phyloP scores from a whole-genome alignment of 1,140 invertebrate genomes.

The Formica exsecta region DNA sequence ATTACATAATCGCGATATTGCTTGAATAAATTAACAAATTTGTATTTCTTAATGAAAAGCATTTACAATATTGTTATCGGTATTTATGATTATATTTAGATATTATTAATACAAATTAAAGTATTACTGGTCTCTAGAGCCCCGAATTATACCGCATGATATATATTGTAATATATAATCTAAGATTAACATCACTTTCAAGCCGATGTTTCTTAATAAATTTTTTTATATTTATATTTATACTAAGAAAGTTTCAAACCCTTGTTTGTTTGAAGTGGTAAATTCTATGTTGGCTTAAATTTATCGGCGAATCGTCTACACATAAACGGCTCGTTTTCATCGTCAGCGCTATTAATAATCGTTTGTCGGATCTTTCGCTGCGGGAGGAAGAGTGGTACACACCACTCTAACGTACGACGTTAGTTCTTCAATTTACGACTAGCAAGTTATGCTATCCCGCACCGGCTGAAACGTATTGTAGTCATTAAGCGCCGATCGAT shows the following conservation, averaged over 20 bases:
- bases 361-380: constrained; percentile 55
- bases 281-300: constrained; percentile 28
- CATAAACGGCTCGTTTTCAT: constrained; percentile 50
- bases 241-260: neutral
- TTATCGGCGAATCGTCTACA: constrained; percentile 35
- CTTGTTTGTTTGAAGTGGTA: neutral
- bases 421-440: constrained; percentile 56
- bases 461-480: constrained; percentile 63
- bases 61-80: constrained; percentile 5
- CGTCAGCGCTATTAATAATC: constrained; percentile 58
- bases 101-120: neutral
- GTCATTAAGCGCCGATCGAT: constrained; percentile 81
- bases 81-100: neutral
- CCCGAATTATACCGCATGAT: neutral
- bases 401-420: constrained; percentile 51
- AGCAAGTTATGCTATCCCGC: constrained; percentile 32
- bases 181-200: neutral
- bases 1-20: neutral
- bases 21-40: neutral
- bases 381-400: constrained; percentile 30
- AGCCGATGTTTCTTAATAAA: neutral
- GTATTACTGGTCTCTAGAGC: neutral
- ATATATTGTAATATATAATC: no score
- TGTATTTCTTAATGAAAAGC: neutral
- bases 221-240: no score